Evolutionary conservation across 2,888 invertebrate genomes (phyloP).

Genomic region (Hirtodrosophila cameraria): DNA sequence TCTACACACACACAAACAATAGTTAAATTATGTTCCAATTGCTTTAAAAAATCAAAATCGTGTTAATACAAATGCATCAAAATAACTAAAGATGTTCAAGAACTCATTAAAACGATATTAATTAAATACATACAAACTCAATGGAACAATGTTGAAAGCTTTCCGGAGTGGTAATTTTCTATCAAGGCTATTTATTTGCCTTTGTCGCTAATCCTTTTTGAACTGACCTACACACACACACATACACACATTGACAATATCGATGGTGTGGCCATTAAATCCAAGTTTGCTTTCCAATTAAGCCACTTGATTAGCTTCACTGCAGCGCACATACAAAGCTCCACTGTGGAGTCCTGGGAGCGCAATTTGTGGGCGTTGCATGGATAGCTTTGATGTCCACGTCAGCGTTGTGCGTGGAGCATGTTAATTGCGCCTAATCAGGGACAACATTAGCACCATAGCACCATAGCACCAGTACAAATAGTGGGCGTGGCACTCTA

Average conservation of each 20-base stretch:
- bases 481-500: conserved; percentile 47
- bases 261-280: conserved; percentile 72
- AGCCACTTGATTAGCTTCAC: conserved; percentile 73
- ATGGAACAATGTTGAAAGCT: conserved; percentile 6
- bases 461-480: not conserved
- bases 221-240: conserved; percentile 15
- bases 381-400: conserved; percentile 40
- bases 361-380: conserved; percentile 39
- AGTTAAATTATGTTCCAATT: not conserved
- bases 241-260: conserved; percentile 35
- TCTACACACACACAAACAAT: too few relatives aligned
- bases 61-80: too few relatives aligned
- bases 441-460: conserved; percentile 46
- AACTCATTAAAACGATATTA: not conserved
- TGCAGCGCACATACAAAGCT: conserved; percentile 16
- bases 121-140: conserved; percentile 20
- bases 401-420: conserved; percentile 66
- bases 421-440: conserved; percentile 75
- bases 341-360: conserved; percentile 1
- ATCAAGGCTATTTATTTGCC: conserved; percentile 2
- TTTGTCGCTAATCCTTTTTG: conserved; percentile 35
- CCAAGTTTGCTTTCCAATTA: conserved; percentile 78
- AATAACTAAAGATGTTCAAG: not conserved
- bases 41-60: too few relatives aligned
- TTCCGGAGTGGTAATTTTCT: not conserved